A percentile compares a stretch with the other conserved stretches of the same genome.
These are phyloP conservation scores for Drosophila athabasca DNA, from an alignment of 1,140 invertebrate genomes.

Conservation along the genomic window DNA sequence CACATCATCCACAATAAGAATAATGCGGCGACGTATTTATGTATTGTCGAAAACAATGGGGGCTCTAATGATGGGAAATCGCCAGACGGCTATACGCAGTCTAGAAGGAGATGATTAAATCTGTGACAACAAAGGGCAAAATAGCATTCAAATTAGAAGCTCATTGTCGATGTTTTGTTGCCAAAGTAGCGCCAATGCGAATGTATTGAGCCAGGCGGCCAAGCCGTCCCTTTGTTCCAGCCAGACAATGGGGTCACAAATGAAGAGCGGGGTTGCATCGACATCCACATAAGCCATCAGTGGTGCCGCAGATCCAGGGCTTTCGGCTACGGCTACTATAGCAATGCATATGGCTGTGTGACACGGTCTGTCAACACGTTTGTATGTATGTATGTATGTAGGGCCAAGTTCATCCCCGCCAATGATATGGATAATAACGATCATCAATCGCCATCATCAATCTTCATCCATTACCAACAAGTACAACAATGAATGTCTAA, in stretches of 20 bases:
- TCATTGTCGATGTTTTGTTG: constrained; percentile 76
- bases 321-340: constrained; percentile 8
- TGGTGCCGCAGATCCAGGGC: constrained; percentile 15
- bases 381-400: neutral
- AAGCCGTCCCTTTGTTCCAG: constrained; percentile 51
- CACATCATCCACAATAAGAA: constrained; percentile 18
- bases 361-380: constrained; percentile 14
- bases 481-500: constrained; percentile 57
- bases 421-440: constrained; percentile 57
- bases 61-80: constrained; percentile 74
- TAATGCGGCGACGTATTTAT: constrained; percentile 31
- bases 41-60: constrained; percentile 66
- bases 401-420: constrained; percentile 3
- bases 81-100: constrained; percentile 11
- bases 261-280: constrained; percentile 41
- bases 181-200: constrained; percentile 58
- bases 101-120: constrained; percentile 72
- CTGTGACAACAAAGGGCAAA: constrained; percentile 71
- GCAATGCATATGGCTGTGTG: neutral
- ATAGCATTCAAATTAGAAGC: constrained; percentile 81
- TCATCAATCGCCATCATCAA: constrained; percentile 68
- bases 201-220: constrained; percentile 21
- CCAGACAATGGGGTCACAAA: constrained; percentile 71
- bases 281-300: constrained; percentile 9
- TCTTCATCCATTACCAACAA: constrained; percentile 70